Evolutionary conservation across 1,140 invertebrate species (phyloP), one percentile per base, ranked within the genome.

Genomic region (Aphidius ervi): DNA sequence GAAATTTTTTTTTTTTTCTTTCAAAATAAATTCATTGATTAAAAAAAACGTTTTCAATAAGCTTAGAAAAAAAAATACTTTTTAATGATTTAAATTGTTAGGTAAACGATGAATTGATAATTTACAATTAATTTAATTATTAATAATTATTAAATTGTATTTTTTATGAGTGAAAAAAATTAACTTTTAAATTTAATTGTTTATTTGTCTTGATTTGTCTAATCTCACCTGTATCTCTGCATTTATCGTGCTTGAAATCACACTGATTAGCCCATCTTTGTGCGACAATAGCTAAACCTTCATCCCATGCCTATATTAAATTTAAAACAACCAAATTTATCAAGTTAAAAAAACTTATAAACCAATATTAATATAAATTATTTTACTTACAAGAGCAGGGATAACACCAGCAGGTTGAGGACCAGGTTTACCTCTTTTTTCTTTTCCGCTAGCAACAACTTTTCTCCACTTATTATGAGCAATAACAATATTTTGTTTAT

Each of bases 201-300:
- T 16, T 1, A 43, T 43, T 58, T 50, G 65, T 63, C 48, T 41
- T 16, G 0, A 43, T 43, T 58, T 50, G 65, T 63, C 48, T 61
- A 56, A 43, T 74, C 71, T 77, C 68, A 83, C 82, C 67, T 56
- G 78, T 68, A 67, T 82, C 75, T 65, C 83, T 70, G 65, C 81
- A 82, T 8, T 64, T 53, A 68, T 87, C 85, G 65, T 87, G 83
- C 4, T 72, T 76, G 46, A 64, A 71, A 50, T 72, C 71, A 70
- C 85, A 87, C 64, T 86, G 85, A 58, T 83, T 80, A 5, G 84
- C 84, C 82, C 85, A 86, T 55, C 80, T 71, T 64, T 85, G 81
- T 9, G 85, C 85, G 23, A 86, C 75, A 0, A 55, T 64, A 4
- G 83, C 84, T 45, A 87, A 68, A 68, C 85, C 82, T 8, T 82